Percentiles rank a stretch among this genome's conserved stretches.
Evolutionary conservation across 2,113 vertebrate species (phyloP).

Genomic region (Riparia riparia): DNA sequence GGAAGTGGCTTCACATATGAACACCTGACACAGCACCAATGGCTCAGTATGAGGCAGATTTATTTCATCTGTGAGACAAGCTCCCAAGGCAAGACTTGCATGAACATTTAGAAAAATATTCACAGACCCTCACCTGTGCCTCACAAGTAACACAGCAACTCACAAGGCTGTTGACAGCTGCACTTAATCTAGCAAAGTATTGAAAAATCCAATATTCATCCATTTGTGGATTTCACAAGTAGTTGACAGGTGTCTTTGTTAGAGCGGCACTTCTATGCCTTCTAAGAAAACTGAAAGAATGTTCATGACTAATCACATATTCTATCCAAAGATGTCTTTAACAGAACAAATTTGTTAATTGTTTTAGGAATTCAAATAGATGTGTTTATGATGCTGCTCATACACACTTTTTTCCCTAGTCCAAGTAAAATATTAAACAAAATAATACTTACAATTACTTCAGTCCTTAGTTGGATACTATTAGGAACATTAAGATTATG

Average conservation of each 20-base stretch:
- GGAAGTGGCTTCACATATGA: neutral
- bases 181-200: neutral
- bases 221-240: neutral
- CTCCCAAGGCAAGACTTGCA: neutral
- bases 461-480: neutral
- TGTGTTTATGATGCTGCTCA: neutral
- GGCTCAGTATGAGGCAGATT: neutral
- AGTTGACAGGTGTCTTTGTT: neutral
- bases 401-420: neutral
- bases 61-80: fast-evolving
- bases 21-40: neutral
- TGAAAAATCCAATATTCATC: neutral
- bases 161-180: neutral
- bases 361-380: neutral
- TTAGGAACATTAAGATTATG: neutral
- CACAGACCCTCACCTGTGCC: neutral
- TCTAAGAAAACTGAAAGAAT: neutral
- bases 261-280: neutral
- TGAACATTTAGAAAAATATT: neutral
- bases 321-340: neutral
- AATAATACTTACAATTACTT: neutral
- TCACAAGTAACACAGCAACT: neutral
- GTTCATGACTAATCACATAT: neutral
- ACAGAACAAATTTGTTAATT: neutral
- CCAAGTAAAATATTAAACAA: neutral